Percentiles rank a stretch among this genome's conserved stretches.
Conservation (phyloP, 2,797 vertebrate genomes). For the Cephalopachus bancanus region DNA sequence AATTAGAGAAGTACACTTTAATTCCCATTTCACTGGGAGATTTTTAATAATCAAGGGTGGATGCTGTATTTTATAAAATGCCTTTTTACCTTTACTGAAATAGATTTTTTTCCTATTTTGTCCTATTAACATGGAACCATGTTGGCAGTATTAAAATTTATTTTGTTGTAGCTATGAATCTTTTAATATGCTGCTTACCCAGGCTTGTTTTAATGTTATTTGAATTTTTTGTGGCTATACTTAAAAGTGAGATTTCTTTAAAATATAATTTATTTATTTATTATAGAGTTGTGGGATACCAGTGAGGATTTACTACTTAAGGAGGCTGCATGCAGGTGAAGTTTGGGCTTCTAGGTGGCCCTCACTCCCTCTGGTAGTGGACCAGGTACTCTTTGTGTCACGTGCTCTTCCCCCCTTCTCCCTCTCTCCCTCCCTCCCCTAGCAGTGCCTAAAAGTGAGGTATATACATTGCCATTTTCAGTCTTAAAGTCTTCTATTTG, state of each 20-base stretch:
- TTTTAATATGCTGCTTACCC: background rate
- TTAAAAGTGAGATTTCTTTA: constrained; percentile 22
- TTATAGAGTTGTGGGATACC: too few species aligned
- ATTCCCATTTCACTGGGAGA: background rate
- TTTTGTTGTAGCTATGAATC: constrained; percentile 9
- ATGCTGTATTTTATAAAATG: background rate
- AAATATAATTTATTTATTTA: too few species aligned
- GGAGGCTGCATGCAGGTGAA: too few species aligned
- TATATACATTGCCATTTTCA: background rate
- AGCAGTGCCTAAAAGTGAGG: background rate
- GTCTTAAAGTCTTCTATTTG: background rate
- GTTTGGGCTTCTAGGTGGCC: too few species aligned
- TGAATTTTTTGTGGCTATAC: constrained; percentile 21
- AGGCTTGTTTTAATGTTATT: constrained; percentile 31
- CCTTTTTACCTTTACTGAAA: background rate
- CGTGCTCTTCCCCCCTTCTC: too few species aligned
- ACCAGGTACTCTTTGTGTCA: too few species aligned
- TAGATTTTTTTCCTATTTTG: background rate
- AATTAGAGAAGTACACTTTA: constrained; percentile 48
- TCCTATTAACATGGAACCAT: background rate
- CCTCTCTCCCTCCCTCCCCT: too few species aligned
- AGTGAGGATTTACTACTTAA: too few species aligned
- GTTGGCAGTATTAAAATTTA: constrained; percentile 8
- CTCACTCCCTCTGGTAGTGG: too few species aligned
- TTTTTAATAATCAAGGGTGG: background rate